Conservation (phyloP, 2,113 vertebrate species). For the Oxyruncus cristatus region DNA sequence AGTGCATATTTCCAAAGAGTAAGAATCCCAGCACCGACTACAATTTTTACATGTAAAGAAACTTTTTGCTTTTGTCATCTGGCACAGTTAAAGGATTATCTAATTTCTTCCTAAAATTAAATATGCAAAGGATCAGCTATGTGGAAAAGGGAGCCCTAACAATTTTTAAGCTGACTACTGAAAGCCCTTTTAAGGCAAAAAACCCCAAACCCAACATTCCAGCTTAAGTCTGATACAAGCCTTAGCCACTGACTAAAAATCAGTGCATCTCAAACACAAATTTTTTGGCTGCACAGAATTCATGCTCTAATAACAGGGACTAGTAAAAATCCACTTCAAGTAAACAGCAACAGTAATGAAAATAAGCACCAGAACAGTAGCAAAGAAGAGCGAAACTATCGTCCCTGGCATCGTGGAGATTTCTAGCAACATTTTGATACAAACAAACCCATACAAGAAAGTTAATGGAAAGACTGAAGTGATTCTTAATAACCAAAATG, state of each 20-base stretch:
- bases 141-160: background rate
- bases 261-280: background rate
- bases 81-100: background rate
- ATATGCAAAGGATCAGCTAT: background rate
- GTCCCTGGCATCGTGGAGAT: background rate
- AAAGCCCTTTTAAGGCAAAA: background rate
- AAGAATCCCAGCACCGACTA: background rate
- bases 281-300: background rate
- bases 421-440: background rate
- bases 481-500: background rate
- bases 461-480: background rate
- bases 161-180: background rate
- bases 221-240: background rate
- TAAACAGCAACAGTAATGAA: background rate
- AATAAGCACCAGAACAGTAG: background rate
- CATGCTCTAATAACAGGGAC: background rate
- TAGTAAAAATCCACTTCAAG: background rate
- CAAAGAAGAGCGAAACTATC: background rate
- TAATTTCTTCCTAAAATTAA: background rate
- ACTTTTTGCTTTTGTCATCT: background rate
- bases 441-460: background rate
- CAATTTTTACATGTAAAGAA: background rate
- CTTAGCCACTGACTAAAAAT: background rate
- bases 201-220: background rate
- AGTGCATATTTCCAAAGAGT: conserved; percentile 11